Evolutionary conservation across 2,113 vertebrate genomes (phyloP).

Genomic region (Ictalurus furcatus): DNA sequence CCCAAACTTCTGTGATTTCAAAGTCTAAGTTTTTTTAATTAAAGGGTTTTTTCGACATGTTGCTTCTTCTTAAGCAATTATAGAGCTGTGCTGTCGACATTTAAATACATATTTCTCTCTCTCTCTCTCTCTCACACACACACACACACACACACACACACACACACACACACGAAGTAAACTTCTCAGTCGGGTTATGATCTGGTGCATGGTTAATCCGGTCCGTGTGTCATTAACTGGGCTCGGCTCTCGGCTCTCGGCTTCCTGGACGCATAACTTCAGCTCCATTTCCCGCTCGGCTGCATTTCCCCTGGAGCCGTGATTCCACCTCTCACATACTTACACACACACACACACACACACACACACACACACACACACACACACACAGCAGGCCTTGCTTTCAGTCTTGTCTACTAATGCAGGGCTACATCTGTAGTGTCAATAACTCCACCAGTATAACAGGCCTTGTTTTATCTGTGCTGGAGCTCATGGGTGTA

Average conservation of each 20-base stretch:
- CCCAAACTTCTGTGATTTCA: background rate
- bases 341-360: background rate
- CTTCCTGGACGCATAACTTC: constrained; percentile 46
- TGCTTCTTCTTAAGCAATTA: background rate
- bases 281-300: constrained; percentile 41
- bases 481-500: constrained; percentile 8
- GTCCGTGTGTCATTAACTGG: constrained; percentile 49
- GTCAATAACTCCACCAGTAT: constrained; percentile 9
- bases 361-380: background rate
- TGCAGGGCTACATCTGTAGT: constrained; percentile 9
- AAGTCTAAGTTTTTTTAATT: background rate
- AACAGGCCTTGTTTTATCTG: constrained; percentile 16
- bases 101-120: background rate
- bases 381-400: background rate
- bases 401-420: background rate
- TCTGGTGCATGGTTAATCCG: constrained; percentile 52
- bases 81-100: background rate
- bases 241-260: constrained; percentile 6
- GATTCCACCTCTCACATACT: constrained; percentile 18
- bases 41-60: background rate
- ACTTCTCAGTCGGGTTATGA: constrained; percentile 25
- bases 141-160: constrained; percentile 6
- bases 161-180: background rate
- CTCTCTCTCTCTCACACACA: background rate
- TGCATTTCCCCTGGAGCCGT: constrained; percentile 30